Evolutionary conservation across 23 tunicate species (phyloP), one percentile per base, ranked within the genome.

Genomic region (Clavelina lepadiformis): DNA sequence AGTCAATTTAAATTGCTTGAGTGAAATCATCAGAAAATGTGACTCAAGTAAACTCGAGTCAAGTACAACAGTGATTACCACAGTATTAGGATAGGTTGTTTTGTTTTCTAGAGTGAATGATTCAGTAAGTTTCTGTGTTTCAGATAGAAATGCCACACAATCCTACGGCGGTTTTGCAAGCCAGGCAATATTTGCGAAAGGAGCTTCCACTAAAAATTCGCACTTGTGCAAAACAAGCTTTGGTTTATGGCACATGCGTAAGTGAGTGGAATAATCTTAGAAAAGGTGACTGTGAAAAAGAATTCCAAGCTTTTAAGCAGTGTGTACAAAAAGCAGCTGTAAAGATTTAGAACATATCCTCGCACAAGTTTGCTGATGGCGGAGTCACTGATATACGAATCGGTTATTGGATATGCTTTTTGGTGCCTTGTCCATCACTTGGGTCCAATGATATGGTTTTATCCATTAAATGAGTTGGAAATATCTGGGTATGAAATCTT

Each of bases 261-360:
- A 60, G 76, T 33, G 89, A 89, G 64, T 89, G 97, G 97, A 89
- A 89, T 68, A 89, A 81, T 63, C 69, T 89, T 6, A 68, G 97
- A 24, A 89, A 82, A 64, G 97, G 97, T 5, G 97, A 89, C 64
- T 89, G 97, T 37, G 71, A 75, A 63, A 75, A 76, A 44, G 89
- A 89, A 53, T 89, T 89, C 34, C 28, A 53, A 13, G 79, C 78
- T 26, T 64, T 89, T 5, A 89, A 82, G 58, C 71, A 76, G 65
- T 89, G 97, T 47, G n/a, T 89, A 18, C 66, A 63, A 45, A 69
- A 77, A 63, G 65, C 61, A 35, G 25, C 61, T 33, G 46, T 71
- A 44, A 65, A 65, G 11, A n/a, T 30, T 5, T 47, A 6, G 32
- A 31, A 5, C n/a, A n/a, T n/a, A n/a, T n/a, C n/a, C n/a, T n/a